Conservation (phyloP, 2,113 vertebrate genomes). For the Numenius arquata region DNA sequence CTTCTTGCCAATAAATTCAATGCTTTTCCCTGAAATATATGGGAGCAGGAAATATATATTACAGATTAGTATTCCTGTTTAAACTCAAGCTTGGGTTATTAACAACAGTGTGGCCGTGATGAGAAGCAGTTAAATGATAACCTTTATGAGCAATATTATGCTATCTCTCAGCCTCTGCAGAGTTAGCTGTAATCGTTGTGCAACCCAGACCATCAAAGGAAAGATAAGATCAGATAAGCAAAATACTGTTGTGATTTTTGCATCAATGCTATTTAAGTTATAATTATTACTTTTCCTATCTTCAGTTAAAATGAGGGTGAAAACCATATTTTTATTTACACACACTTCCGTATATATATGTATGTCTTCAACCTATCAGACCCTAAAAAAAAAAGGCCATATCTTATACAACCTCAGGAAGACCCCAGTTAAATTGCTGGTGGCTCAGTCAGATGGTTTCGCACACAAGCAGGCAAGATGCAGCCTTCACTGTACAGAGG, state of each 20-base stretch:
- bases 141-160: constrained; percentile 3
- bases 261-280: not conserved
- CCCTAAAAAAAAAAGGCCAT: not conserved
- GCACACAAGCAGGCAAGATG: not conserved
- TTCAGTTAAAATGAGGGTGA: constrained; percentile 3
- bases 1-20: constrained; percentile 45
- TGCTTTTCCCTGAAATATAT: constrained; percentile 32
- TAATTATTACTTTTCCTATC: constrained; percentile 27
- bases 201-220: constrained; percentile 48
- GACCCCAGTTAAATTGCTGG: not conserved
- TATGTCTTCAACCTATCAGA: not conserved
- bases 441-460: not conserved
- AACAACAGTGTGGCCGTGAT: not conserved
- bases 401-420: not conserved
- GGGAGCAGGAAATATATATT: constrained; percentile 4
- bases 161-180: not conserved
- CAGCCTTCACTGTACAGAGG: not conserved
- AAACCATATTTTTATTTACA: not conserved
- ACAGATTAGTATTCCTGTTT: constrained; percentile 36
- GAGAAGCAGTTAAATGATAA: not conserved
- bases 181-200: constrained; percentile 25
- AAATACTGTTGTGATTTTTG: constrained; percentile 37
- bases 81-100: constrained; percentile 6
- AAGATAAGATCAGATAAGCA: constrained; percentile 37
- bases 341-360: not conserved